These are phyloP conservation scores for Cyanistes caeruleus DNA, from an alignment of 2,113 vertebrate genomes.

Conservation along the genomic window DNA sequence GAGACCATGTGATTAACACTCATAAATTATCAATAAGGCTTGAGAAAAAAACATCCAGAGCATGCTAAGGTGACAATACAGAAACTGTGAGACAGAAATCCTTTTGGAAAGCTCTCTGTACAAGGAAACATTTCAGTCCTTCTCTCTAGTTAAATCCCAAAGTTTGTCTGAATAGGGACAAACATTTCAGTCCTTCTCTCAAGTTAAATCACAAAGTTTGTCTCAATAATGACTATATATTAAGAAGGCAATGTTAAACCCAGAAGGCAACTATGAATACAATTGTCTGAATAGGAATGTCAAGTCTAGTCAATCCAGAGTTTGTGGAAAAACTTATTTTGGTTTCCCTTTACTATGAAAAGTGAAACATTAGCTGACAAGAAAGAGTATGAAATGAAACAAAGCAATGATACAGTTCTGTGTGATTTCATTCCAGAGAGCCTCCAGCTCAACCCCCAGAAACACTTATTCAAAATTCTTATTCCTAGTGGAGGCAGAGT, in stretches of 20 bases:
- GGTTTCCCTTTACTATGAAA: neutral
- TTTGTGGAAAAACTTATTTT: neutral
- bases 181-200: too few relatives aligned
- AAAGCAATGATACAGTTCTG: neutral
- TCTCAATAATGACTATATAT: neutral
- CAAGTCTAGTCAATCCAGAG: neutral
- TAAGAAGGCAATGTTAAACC: neutral
- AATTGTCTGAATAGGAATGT: neutral
- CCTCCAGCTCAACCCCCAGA: neutral
- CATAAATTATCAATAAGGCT: neutral
- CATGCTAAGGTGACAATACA: rapidly evolving
- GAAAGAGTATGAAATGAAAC: neutral
- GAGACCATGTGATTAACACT: neutral
- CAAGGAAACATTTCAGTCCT: neutral
- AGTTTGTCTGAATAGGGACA: too few relatives aligned
- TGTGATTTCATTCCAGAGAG: neutral
- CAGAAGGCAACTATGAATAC: neutral
- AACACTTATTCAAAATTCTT: neutral
- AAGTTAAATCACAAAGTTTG: neutral
- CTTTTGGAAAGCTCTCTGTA: neutral
- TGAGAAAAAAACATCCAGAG: neutral
- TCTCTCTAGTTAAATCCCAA: neutral
- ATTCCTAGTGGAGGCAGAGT: neutral
- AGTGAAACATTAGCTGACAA: neutral
- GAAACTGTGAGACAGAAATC: neutral